Percentiles rank a stretch among this genome's conserved stretches.
Evolutionary conservation across 2,113 vertebrate species (phyloP).

Genomic region (Ophiodon elongatus): DNA sequence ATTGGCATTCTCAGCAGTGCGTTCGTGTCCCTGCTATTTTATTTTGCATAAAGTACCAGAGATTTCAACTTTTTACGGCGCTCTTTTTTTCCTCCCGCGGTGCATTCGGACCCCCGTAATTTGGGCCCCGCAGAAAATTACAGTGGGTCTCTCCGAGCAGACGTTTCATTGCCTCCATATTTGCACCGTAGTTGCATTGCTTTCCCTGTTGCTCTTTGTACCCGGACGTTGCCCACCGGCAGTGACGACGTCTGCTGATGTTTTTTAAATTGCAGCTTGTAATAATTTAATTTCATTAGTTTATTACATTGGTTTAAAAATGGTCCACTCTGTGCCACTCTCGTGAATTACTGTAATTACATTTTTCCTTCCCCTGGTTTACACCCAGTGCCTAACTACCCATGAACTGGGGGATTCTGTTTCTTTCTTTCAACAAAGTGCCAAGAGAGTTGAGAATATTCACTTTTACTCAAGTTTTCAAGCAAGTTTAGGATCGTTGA

Average conservation of each 20-base stretch:
- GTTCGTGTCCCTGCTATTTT: slow-evolving; percentile 18
- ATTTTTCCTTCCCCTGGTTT: not conserved
- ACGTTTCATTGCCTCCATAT: slow-evolving; percentile 4
- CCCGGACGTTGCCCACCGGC: not conserved
- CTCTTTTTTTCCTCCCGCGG: not conserved
- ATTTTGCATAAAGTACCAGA: slow-evolving; percentile 25
- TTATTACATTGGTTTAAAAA: not conserved
- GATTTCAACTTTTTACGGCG: slow-evolving; percentile 3
- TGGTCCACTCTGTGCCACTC: not conserved
- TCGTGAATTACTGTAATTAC: slow-evolving; percentile 6
- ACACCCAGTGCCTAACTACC: not conserved
- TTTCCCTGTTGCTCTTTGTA: not conserved
- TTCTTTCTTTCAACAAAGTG: not conserved
- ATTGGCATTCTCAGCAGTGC: slow-evolving; percentile 16
- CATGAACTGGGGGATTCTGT: not conserved
- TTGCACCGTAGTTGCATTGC: not conserved
- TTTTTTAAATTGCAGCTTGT: slow-evolving; percentile 3
- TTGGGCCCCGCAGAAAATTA: slow-evolving; percentile 1
- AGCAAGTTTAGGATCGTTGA: not conserved
- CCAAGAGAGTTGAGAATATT: not conserved
- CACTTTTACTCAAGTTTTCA: not conserved
- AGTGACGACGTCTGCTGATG: not conserved
- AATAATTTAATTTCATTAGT: not conserved
- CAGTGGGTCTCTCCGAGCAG: slow-evolving; percentile 5
- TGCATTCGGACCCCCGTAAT: not conserved